Evolutionary conservation across 2,888 invertebrate species (phyloP), one percentile per base, ranked within the genome.

Genomic region (Acanthopleura granulata): DNA sequence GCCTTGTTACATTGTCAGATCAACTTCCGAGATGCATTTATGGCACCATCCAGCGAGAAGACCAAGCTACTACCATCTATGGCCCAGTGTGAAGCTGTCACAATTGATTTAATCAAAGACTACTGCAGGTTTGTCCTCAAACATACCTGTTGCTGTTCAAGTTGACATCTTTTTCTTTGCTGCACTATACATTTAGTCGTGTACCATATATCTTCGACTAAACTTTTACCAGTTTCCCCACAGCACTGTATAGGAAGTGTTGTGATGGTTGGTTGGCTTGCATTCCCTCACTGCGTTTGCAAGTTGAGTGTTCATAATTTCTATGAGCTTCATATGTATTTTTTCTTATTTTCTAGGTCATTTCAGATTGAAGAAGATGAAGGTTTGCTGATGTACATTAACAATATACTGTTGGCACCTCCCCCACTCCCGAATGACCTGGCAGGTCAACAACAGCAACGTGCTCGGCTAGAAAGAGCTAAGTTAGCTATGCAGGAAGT

Each of bases 311-410:
- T 40, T 40, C 9, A 6, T 40, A 40, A 6, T 40, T 40, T 40
- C 9, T 40, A 9, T 40, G 40, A 40, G 40, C 9, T 3, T 40
- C 9, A n/a, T 40, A 6, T 40, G 40, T 40, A 40, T 22, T 57
- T 6, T 57, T 57, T 57, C 22, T 57, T 57, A 6, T 69, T 25
- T 9, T 6, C 4, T 78, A 88, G 88, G 40, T 81, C 83, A 27
- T 86, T 86, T 76, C 76, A 80, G 25, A 72, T 88, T 74, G 84
- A 85, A 57, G 79, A 79, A 72, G 81, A 83, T 75, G 81, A 84
- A 27, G 86, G 86, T 0, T 73, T 86, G 62, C 72, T 86, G 57
- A 76, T 82, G 70, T 86, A 84, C 73, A 73, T 87, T 22, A 83
- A 87, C 51, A 77, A 81, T 30, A 74, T 86, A 62, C 81, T 87